Percentiles rank a stretch among this genome's conserved stretches.
These are phyloP conservation scores for Rattus norvegicus DNA, from an alignment of 2,113 vertebrate species.

Conservation along the genomic window DNA sequence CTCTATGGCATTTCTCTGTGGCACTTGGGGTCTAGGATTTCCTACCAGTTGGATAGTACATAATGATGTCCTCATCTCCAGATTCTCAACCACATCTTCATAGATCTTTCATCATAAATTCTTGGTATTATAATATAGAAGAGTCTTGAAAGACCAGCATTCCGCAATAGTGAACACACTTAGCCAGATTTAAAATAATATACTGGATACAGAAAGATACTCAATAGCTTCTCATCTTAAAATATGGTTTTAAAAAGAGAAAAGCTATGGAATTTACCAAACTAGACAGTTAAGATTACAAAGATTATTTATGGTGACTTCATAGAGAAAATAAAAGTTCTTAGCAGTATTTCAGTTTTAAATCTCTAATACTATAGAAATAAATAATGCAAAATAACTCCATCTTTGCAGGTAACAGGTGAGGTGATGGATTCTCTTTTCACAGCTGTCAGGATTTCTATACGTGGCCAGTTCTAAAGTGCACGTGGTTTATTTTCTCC, in stretches of 20 bases:
- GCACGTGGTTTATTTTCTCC: background rate
- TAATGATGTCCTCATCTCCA: background rate
- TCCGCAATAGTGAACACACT: background rate
- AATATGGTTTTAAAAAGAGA: background rate
- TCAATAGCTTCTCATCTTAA: constrained; percentile 33
- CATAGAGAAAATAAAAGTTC: constrained; percentile 9
- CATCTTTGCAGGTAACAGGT: background rate
- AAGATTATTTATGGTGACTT: background rate
- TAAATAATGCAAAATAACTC: background rate
- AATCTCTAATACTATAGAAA: background rate
- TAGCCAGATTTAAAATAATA: constrained; percentile 7
- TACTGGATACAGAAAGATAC: background rate
- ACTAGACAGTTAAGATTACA: background rate
- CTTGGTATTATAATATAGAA: background rate
- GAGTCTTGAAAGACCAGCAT: background rate
- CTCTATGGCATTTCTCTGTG: background rate
- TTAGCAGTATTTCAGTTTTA: background rate
- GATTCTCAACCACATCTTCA: background rate
- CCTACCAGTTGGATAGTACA: background rate
- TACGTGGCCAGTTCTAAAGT: background rate
- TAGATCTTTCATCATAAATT: background rate
- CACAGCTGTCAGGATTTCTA: background rate
- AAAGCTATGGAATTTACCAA: background rate
- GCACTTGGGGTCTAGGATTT: background rate
- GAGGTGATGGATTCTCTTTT: background rate